These are phyloP conservation scores for Sebastes cheni DNA, from an alignment of 2,797 vertebrate genomes.

Conservation along the genomic window DNA sequence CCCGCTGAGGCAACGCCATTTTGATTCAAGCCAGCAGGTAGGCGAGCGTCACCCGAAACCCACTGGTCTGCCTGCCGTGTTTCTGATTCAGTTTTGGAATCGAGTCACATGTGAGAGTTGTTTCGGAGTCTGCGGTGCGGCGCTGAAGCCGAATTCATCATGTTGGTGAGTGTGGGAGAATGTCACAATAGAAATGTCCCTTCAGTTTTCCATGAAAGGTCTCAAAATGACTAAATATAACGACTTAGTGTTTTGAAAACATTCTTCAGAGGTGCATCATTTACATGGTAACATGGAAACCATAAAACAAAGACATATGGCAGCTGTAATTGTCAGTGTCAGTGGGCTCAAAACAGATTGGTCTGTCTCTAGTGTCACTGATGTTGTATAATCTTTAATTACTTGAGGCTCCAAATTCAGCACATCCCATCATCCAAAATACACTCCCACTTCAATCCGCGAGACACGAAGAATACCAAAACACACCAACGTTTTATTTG, in stretches of 20 bases:
- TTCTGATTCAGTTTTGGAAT: not conserved
- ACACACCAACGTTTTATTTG: constrained; percentile 18
- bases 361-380: not conserved
- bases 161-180: not conserved
- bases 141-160: not conserved
- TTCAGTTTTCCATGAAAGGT: not conserved
- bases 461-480: not conserved
- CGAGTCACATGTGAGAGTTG: not conserved
- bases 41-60: not conserved
- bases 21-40: constrained; percentile 37
- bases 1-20: constrained; percentile 6
- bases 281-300: not conserved
- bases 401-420: not conserved
- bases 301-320: not conserved
- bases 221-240: not conserved
- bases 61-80: not conserved
- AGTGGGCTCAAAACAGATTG: not conserved
- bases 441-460: not conserved
- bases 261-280: not conserved
- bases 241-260: not conserved
- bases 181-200: not conserved
- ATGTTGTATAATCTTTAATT: constrained; percentile 20
- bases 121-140: not conserved
- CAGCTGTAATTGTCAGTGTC: not conserved
- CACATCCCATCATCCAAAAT: not conserved